Conservation (phyloP, 2,797 vertebrate species). For the Peromyscus melanophrys region DNA sequence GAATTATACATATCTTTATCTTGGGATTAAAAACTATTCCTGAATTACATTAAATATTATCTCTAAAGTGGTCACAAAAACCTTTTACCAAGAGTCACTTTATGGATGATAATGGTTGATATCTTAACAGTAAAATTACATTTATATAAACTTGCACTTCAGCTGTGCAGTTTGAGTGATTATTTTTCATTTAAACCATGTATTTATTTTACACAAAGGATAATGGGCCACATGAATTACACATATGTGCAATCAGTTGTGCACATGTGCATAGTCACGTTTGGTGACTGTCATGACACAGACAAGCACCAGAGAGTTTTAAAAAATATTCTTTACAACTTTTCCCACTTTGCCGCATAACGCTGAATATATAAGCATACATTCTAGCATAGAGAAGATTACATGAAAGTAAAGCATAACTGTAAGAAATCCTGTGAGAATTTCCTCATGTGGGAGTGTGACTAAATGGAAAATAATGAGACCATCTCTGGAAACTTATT, state of each 20-base stretch:
- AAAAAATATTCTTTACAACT: not conserved
- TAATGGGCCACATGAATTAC: not conserved
- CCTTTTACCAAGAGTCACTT: not conserved
- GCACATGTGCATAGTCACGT: not conserved
- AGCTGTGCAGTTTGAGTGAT: not conserved
- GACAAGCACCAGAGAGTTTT: not conserved
- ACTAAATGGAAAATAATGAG: not conserved
- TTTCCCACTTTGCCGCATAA: not conserved
- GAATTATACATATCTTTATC: not conserved
- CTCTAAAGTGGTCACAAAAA: not conserved
- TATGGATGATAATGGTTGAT: not conserved
- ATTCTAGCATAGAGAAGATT: not conserved
- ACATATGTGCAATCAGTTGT: not conserved
- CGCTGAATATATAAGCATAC: not conserved
- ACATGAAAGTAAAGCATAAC: not conserved
- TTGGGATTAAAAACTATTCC: constrained; percentile 27
- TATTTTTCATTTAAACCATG: not conserved
- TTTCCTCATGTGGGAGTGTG: not conserved
- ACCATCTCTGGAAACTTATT: not conserved
- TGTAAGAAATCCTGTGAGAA: not conserved
- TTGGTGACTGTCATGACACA: not conserved
- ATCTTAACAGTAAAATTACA: not conserved
- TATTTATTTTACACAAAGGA: not conserved
- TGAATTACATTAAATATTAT: not conserved
- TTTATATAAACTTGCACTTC: not conserved